These are phyloP conservation scores for Saturnia pavonia DNA, from an alignment of 2,888 invertebrate genomes.

Conservation along the genomic window DNA sequence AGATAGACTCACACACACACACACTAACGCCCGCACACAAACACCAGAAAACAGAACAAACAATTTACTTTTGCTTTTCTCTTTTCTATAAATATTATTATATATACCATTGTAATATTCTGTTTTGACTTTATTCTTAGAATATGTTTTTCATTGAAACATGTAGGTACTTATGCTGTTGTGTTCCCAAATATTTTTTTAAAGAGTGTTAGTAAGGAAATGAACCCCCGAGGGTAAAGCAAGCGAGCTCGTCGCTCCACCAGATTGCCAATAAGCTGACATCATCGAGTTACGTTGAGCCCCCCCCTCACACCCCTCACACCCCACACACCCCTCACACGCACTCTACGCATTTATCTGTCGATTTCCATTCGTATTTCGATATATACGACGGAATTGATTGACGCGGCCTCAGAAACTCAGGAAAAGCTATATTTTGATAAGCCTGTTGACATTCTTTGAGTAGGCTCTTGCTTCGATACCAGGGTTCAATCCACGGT, in stretches of 20 bases:
- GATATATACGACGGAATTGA: not conserved
- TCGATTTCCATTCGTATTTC: constrained; percentile 14
- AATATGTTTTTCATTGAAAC: no score
- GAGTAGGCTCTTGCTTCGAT: no score
- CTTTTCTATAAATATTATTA: no score
- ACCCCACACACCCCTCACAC: not conserved
- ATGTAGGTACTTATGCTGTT: no score
- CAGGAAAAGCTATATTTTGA: not conserved
- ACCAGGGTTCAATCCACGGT: no score
- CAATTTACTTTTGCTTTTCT: no score
- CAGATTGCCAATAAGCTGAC: constrained; percentile 49
- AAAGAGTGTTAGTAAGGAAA: not conserved
- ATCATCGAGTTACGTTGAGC: constrained; percentile 19
- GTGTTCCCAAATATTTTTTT: not conserved
- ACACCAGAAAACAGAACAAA: no score
- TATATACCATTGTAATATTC: no score
- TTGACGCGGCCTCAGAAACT: not conserved
- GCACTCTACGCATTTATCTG: constrained; percentile 17
- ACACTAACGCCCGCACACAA: no score
- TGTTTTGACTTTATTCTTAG: no score
- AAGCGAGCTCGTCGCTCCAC: constrained; percentile 21
- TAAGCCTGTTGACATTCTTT: no score
- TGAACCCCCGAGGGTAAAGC: not conserved
- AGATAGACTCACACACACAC: no score
- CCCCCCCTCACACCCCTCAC: not conserved